phyloP scores from a whole-genome alignment of 2,113 vertebrate genomes.

The Pollimyrus isidori region DNA sequence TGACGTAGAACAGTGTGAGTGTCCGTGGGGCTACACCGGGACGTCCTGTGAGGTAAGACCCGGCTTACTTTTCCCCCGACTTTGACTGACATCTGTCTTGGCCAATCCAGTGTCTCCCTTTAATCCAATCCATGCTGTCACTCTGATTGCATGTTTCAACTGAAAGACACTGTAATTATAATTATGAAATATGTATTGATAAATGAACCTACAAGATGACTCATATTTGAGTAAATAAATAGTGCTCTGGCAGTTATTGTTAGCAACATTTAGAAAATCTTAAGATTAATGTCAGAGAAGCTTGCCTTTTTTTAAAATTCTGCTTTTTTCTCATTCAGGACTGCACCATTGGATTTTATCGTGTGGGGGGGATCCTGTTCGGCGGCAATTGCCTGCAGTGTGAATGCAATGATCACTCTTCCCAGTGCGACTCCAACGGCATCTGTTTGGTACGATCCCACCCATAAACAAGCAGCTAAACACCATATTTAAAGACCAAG shows the following conservation, averaged over 20 bases:
- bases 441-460: constrained; percentile 71
- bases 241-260: neutral
- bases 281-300: neutral
- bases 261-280: neutral
- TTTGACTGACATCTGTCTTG: neutral
- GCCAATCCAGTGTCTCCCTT: neutral
- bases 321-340: constrained; percentile 51
- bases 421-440: constrained; percentile 69
- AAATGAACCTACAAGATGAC: neutral
- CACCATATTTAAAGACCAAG: neutral
- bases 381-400: constrained; percentile 88
- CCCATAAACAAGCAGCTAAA: neutral
- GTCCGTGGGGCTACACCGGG: constrained; percentile 81
- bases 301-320: constrained; percentile 17
- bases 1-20: constrained; percentile 82
- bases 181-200: neutral
- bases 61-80: neutral
- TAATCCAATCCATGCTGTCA: neutral
- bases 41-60: constrained; percentile 85
- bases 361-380: constrained; percentile 82
- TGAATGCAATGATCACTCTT: constrained; percentile 76
- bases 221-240: neutral
- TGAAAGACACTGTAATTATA: neutral
- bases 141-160: neutral
- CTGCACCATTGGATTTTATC: constrained; percentile 73